Evolutionary conservation across 1,140 invertebrate genomes (phyloP), one percentile per base, ranked within the genome.

Genomic region (Luehdorfia chinensis): DNA sequence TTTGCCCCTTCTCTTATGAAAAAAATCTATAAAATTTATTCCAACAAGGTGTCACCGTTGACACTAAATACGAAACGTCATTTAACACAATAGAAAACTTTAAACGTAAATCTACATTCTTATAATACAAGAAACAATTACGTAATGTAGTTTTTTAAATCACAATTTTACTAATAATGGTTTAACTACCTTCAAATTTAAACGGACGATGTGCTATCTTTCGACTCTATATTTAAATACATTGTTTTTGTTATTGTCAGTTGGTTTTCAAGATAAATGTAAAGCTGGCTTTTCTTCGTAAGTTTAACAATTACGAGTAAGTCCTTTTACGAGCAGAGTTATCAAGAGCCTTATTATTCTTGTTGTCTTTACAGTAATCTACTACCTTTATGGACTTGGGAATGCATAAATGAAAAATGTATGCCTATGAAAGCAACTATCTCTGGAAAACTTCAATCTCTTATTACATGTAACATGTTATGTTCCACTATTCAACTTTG

Each of bases 391-490:
- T 86, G 83, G 83, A 79, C 60, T 34, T 86, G 83, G 83, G 66
- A 79, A 25, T 86, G 83, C 48, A 46, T 64, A 6, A 55, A 68
- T 21, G 62, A 69, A 32, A 75, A 74, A 61, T 86, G 83, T 55
- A 59, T 79, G 15, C 69, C 77, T 2, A 31, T 51, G 11, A 65
- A 67, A 48, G 61, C 70, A 8, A 45, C 31, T 7, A 21, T 51
- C 2, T 36, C 21, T n/a, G 47, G 37, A 21, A 65, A 59, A 47
- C 30, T 79, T 21, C 75, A 80, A 46, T 88, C 88, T 4, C 49
- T 88, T 31, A 70, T 75, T 19, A 88, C 88, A 15, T 90, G 88
- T 70, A 89, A 87, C 57, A 89, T 90, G 88, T 58, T 89, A 3
- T 90, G 88, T 66, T 72, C 79, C 9, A 81, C 79, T 2, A 76